A percentile compares a stretch with the other conserved stretches of the same genome.
These are phyloP conservation scores for Chaetops frenatus DNA, from an alignment of 2,113 vertebrate genomes.

Conservation along the genomic window DNA sequence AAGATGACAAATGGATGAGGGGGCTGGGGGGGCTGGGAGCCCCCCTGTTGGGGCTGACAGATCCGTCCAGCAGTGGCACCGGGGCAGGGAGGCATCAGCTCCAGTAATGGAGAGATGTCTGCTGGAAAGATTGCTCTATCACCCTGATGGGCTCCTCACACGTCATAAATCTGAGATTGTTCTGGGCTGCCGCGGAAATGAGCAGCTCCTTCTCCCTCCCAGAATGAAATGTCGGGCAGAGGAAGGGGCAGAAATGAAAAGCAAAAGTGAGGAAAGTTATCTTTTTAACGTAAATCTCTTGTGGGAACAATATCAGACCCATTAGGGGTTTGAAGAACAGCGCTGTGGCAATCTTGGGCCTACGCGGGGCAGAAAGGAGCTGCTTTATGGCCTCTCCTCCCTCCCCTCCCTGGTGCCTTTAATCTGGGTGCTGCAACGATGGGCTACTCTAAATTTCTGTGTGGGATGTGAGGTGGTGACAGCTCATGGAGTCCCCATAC, in stretches of 20 bases:
- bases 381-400: neutral
- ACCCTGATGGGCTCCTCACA: slow-evolving; percentile 66
- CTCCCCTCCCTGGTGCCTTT: neutral
- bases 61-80: slow-evolving; percentile 65
- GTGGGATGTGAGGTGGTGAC: neutral
- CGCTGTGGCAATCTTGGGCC: neutral
- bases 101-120: slow-evolving; percentile 77
- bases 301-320: neutral
- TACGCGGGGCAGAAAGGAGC: neutral
- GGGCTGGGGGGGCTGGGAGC: neutral
- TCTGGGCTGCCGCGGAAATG: slow-evolving; percentile 65
- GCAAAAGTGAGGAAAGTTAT: slow-evolving; percentile 56
- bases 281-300: slow-evolving; percentile 65
- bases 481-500: neutral
- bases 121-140: slow-evolving; percentile 80
- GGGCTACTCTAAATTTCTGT: neutral
- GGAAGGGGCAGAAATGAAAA: slow-evolving; percentile 60
- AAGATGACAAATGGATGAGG: slow-evolving; percentile 54
- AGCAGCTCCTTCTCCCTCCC: slow-evolving; percentile 60
- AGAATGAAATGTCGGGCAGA: slow-evolving; percentile 63
- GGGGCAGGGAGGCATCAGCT: slow-evolving; percentile 66
- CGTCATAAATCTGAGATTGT: slow-evolving; percentile 74
- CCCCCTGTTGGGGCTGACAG: slow-evolving; percentile 53
- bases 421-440: neutral
- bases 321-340: neutral